Conservation (phyloP, 2,113 vertebrate genomes). For the Silurus asotus region DNA sequence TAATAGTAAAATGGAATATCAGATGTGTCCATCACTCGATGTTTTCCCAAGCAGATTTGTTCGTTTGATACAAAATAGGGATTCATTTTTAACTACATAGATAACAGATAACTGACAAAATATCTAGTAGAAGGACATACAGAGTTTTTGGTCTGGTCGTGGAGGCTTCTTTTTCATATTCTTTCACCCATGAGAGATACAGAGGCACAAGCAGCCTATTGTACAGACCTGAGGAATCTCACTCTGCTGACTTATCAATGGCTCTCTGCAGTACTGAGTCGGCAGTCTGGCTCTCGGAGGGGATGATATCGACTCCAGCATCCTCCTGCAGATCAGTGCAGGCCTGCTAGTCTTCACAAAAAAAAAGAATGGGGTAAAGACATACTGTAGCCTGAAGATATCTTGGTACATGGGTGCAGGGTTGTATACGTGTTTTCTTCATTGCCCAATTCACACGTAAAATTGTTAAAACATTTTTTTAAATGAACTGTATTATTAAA, state of each 20-base stretch:
- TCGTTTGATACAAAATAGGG: constrained; percentile 16
- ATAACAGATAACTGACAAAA: background rate
- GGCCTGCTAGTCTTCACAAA: constrained; percentile 57
- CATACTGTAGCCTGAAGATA: background rate
- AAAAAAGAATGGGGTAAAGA: constrained; percentile 12
- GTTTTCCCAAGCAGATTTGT: constrained; percentile 12
- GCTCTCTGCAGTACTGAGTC: constrained; percentile 51
- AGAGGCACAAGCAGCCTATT: constrained; percentile 55
- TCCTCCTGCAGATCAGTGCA: constrained; percentile 73
- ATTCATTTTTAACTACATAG: constrained; percentile 16
- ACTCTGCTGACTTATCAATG: constrained; percentile 50
- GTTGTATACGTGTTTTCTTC: background rate
- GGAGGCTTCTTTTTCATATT: background rate
- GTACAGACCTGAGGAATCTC: constrained; percentile 56
- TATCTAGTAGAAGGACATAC: constrained; percentile 30
- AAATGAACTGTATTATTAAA: constrained; percentile 57
- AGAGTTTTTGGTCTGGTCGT: constrained; percentile 11
- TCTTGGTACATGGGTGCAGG: background rate
- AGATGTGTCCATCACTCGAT: background rate
- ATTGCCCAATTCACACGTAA: background rate
- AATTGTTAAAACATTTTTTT: background rate
- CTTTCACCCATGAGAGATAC: constrained; percentile 27
- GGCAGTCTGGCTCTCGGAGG: constrained; percentile 56
- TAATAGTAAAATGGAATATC: constrained; percentile 16
- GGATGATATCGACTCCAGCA: constrained; percentile 73